Evolutionary conservation across 1,140 invertebrate species (phyloP).

Genomic region (Listronotus bonariensis): DNA sequence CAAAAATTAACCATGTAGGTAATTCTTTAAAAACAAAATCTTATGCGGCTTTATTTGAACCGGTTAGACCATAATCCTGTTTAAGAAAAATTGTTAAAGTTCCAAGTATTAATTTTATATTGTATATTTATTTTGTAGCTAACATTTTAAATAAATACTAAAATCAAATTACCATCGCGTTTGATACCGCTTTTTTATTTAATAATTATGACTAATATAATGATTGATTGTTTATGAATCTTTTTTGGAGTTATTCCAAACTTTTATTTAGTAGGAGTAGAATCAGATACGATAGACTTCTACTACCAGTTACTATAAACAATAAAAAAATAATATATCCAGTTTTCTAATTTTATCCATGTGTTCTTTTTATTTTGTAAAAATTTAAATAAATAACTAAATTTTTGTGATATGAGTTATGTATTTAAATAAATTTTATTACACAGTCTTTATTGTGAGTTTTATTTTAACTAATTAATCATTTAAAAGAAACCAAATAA

Average conservation of each 20-base stretch:
- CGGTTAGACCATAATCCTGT: slow-evolving; percentile 27
- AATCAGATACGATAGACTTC: background rate
- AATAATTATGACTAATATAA: slow-evolving; percentile 7
- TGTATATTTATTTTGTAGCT: no score
- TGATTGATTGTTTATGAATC: slow-evolving; percentile 12
- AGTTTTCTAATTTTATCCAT: no score
- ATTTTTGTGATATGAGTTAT: no score
- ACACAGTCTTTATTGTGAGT: background rate
- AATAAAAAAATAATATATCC: no score
- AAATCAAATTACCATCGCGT: no score
- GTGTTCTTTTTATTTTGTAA: no score
- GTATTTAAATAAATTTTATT: background rate
- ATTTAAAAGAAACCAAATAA: background rate
- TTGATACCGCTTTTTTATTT: slow-evolving; percentile 1
- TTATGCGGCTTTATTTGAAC: slow-evolving; percentile 41
- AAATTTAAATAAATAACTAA: no score
- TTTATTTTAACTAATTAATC: slow-evolving; percentile 10
- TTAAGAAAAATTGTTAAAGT: slow-evolving; percentile 32
- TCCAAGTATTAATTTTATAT: slow-evolving; percentile 30
- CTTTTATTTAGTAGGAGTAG: slow-evolving; percentile 10
- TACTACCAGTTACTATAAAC: no score
- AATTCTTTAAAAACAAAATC: slow-evolving; percentile 10
- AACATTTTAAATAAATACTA: no score
- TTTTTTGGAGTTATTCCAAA: slow-evolving; percentile 24
- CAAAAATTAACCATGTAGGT: no score